A percentile compares a stretch with the other conserved stretches of the same genome.
Evolutionary conservation across 2,888 invertebrate species (phyloP).

Genomic region (Sphecodes monilicornis): DNA sequence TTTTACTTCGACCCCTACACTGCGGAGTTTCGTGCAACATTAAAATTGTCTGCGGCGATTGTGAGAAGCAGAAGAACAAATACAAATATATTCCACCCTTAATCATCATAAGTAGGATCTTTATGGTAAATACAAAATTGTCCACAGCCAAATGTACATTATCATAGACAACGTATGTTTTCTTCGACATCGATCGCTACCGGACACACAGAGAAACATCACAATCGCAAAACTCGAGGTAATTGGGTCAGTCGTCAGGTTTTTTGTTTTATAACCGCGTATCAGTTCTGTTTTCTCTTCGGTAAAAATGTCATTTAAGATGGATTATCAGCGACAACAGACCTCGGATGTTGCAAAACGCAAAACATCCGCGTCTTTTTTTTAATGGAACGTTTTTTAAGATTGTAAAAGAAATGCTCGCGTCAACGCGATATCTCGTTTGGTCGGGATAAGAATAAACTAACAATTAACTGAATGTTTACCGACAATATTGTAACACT

Average conservation of each 20-base stretch:
- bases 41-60: background rate
- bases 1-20: background rate
- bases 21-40: background rate
- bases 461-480: background rate
- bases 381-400: background rate
- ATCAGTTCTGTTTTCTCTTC: background rate
- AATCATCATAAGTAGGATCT: background rate
- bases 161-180: background rate
- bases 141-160: no score
- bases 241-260: background rate
- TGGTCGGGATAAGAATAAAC: background rate
- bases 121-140: no score
- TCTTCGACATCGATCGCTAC: background rate
- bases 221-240: background rate
- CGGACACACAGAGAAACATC: background rate
- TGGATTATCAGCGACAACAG: background rate
- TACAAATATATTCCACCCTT: background rate
- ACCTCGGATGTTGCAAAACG: background rate
- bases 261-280: background rate
- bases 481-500: background rate
- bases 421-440: no score
- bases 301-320: background rate
- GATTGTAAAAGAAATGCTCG: background rate
- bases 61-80: background rate
- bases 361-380: background rate